Conservation (phyloP, 2,888 invertebrate genomes). For the Erebia ligea region DNA sequence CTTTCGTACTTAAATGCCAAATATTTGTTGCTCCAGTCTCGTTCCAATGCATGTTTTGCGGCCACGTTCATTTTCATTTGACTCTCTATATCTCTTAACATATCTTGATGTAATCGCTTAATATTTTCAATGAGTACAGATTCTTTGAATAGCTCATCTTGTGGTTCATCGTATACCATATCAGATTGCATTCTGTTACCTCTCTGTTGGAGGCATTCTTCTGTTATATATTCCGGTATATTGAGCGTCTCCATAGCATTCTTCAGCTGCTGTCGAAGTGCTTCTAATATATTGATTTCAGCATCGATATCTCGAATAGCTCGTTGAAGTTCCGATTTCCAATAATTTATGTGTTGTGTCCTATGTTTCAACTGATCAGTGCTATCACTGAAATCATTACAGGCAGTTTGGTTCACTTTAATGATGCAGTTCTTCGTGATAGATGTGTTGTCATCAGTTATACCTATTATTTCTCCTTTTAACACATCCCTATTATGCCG, state of each 20-base stretch:
- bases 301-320: slow-evolving; percentile 72
- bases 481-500: slow-evolving; percentile 66
- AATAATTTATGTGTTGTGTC: slow-evolving; percentile 73
- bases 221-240: slow-evolving; percentile 74
- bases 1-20: slow-evolving; percentile 91
- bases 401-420: slow-evolving; percentile 74
- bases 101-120: slow-evolving; percentile 84
- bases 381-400: slow-evolving; percentile 67
- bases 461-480: slow-evolving; percentile 71
- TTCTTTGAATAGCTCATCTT: slow-evolving; percentile 89
- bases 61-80: slow-evolving; percentile 89
- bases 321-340: slow-evolving; percentile 73
- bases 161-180: slow-evolving; percentile 88
- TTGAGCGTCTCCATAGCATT: slow-evolving; percentile 69
- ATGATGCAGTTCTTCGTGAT: slow-evolving; percentile 74
- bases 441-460: slow-evolving; percentile 70
- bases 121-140: slow-evolving; percentile 88
- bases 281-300: slow-evolving; percentile 66
- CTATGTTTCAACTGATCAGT: slow-evolving; percentile 71
- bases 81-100: slow-evolving; percentile 86
- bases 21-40: slow-evolving; percentile 95
- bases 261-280: slow-evolving; percentile 72
- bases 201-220: slow-evolving; percentile 88
- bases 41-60: slow-evolving; percentile 90
- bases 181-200: slow-evolving; percentile 88